Evolutionary conservation across 2,888 invertebrate species (phyloP).

Genomic region (Volucella inflata): DNA sequence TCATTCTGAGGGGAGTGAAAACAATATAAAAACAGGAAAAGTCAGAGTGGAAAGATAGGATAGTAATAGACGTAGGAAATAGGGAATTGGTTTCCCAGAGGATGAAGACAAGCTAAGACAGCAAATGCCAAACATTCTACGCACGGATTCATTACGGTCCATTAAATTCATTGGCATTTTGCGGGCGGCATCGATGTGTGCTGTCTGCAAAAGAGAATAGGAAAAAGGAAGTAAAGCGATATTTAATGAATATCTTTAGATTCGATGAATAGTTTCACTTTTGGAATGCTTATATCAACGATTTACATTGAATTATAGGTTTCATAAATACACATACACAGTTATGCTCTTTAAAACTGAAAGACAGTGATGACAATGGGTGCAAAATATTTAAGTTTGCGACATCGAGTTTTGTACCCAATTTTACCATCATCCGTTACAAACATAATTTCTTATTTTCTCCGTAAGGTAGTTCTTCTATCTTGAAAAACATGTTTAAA

Average conservation of each 20-base stretch:
- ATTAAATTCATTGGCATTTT: slow-evolving; percentile 60
- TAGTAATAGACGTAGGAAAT: slow-evolving; percentile 45
- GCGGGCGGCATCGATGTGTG: not conserved
- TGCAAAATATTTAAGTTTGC: too few relatives aligned
- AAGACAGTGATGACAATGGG: too few relatives aligned
- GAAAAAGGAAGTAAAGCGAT: not conserved
- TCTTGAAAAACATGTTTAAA: too few relatives aligned
- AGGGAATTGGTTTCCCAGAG: not conserved
- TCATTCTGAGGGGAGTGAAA: not conserved
- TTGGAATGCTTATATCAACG: too few relatives aligned
- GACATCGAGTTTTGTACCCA: too few relatives aligned
- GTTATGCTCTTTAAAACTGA: too few relatives aligned
- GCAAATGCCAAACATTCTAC: slow-evolving; percentile 49
- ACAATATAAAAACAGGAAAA: slow-evolving; percentile 1
- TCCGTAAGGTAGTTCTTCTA: too few relatives aligned
- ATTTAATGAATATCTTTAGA: slow-evolving; percentile 14
- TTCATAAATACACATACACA: too few relatives aligned
- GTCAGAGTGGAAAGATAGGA: slow-evolving; percentile 30
- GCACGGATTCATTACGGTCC: slow-evolving; percentile 47
- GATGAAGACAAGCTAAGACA: slow-evolving; percentile 28
- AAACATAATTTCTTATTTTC: too few relatives aligned
- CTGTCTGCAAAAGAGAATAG: not conserved
- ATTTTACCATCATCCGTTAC: too few relatives aligned
- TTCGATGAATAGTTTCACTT: slow-evolving; percentile 5
- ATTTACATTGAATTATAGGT: too few relatives aligned